A percentile compares a stretch with the other conserved stretches of the same genome.
Conservation (phyloP, 2,888 invertebrate genomes). For the Ommatoiulus sabulosus region DNA sequence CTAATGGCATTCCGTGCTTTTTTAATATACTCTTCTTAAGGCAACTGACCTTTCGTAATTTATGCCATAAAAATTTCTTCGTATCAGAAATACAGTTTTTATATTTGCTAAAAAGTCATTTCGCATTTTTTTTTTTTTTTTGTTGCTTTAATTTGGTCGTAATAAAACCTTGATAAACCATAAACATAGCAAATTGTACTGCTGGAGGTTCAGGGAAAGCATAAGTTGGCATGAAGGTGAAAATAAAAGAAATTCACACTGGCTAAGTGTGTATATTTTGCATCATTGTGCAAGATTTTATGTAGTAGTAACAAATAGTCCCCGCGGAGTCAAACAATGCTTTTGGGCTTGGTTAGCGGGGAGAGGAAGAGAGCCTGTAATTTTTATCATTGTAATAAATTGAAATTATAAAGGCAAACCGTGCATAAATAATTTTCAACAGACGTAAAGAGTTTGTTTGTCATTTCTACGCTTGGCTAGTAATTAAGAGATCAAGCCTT, state of each 20-base stretch:
- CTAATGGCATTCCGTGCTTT: background rate
- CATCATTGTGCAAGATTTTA: background rate
- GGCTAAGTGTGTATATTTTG: background rate
- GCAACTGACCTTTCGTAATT: conserved; percentile 23
- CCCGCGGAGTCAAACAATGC: background rate
- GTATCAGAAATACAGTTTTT: conserved; percentile 4
- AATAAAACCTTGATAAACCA: conserved; percentile 7
- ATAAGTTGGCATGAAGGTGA: background rate
- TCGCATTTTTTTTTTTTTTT: background rate
- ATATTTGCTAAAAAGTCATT: conserved; percentile 16
- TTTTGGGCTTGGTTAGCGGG: background rate
- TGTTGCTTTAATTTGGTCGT: background rate
- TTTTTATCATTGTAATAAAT: background rate
- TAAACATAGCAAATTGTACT: conserved; percentile 3
- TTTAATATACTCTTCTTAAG: background rate
- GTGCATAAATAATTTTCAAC: background rate
- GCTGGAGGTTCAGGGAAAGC: background rate
- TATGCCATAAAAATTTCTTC: conserved; percentile 4
- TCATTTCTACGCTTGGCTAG: background rate
- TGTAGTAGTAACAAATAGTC: background rate
- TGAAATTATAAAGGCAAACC: background rate
- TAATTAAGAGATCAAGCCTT: background rate
- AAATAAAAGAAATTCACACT: conserved; percentile 5
- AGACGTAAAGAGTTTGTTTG: background rate
- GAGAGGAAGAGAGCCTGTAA: background rate